Percentiles rank a stretch among this genome's conserved stretches.
phyloP scores from a whole-genome alignment of 2,113 vertebrate genomes.

The Climacteris rufus region DNA sequence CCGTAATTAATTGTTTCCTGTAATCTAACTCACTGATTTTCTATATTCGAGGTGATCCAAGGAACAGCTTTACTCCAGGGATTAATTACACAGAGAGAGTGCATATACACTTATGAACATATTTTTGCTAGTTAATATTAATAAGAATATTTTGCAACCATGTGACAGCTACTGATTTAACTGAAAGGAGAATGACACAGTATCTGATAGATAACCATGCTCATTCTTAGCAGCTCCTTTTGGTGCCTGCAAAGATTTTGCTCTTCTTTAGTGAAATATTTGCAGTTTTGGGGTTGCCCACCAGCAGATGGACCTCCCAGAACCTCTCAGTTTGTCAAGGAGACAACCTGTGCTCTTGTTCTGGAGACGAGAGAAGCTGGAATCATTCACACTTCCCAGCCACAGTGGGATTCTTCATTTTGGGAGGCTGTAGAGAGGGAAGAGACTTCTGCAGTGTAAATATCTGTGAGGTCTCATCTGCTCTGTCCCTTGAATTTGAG shows the following conservation, averaged over 20 bases:
- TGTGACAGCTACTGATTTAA: background rate
- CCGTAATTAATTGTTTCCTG: slow-evolving; percentile 42
- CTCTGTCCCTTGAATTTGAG: background rate
- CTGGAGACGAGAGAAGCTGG: background rate
- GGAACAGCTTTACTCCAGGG: slow-evolving; percentile 7
- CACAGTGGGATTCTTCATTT: background rate
- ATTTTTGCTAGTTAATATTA: slow-evolving; percentile 22
- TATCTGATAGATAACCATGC: background rate
- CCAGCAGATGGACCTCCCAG: background rate
- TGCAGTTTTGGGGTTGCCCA: background rate
- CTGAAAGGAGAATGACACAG: background rate
- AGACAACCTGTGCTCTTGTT: background rate
- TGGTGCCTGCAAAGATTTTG: background rate
- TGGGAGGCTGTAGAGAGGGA: background rate
- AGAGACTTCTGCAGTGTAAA: background rate
- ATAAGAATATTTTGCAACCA: background rate
- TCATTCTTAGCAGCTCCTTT: background rate
- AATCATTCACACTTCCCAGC: fast-evolving
- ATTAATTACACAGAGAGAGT: slow-evolving; percentile 10
- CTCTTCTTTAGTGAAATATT: background rate
- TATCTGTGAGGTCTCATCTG: background rate
- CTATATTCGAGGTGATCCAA: slow-evolving; percentile 4
- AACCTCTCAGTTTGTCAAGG: background rate
- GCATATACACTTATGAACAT: background rate
- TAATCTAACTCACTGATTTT: slow-evolving; percentile 24